phyloP scores from a whole-genome alignment of 2,113 vertebrate species.

The Euleptes europaea region DNA sequence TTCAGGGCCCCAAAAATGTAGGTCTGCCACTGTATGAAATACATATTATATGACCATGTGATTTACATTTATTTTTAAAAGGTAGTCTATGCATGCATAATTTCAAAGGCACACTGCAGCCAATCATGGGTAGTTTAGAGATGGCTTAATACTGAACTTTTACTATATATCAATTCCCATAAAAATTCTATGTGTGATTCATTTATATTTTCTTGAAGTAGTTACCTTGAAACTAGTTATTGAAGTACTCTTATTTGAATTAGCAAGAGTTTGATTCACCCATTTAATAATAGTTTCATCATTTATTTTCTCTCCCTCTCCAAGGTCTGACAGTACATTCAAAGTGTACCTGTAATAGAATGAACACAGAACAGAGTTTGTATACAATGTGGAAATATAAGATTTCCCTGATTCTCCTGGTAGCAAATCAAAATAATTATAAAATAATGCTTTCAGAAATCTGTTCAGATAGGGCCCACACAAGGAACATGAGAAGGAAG shows the following conservation, averaged over 20 bases:
- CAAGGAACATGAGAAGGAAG: not conserved
- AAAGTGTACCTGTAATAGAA: slow-evolving; percentile 86
- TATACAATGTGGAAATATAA: not conserved
- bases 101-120: not conserved
- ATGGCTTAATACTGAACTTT: slow-evolving; percentile 18
- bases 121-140: not conserved
- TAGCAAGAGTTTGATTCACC: slow-evolving; percentile 90
- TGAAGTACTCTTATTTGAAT: slow-evolving; percentile 81
- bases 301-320: slow-evolving; percentile 89
- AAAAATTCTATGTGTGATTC: slow-evolving; percentile 8
- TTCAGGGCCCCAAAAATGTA: no score
- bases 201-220: slow-evolving; percentile 1
- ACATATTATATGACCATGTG: not conserved
- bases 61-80: slow-evolving; percentile 11
- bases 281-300: slow-evolving; percentile 92
- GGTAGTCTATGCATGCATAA: not conserved
- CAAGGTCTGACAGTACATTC: slow-evolving; percentile 90
- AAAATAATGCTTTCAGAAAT: slow-evolving; percentile 11
- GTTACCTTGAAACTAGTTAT: slow-evolving; percentile 93
- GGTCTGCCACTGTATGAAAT: no score
- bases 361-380: slow-evolving; percentile 6
- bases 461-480: not conserved
- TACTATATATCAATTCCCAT: not conserved
- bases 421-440: not conserved
- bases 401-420: slow-evolving; percentile 4